Evolutionary conservation across 1,140 invertebrate genomes (phyloP), one percentile per base, ranked within the genome.

Genomic region (Brachionus sp.): DNA sequence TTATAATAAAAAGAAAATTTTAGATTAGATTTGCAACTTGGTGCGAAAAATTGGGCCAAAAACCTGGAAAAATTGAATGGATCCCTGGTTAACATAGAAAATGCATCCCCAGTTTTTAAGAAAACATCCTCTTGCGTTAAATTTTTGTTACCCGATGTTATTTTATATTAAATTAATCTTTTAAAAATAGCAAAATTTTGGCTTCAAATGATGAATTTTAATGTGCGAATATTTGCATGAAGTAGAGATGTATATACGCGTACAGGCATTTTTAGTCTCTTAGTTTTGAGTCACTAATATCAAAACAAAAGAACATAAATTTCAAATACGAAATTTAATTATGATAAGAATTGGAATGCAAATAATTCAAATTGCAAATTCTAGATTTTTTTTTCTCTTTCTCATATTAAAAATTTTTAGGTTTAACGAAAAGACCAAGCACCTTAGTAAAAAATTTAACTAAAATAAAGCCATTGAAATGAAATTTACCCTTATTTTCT

Each of bases 311-410:
- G 13, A 66, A 33, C 12, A 66, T n/a, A 33, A 33, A 66, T 66
- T 66, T 66, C 3, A 33, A 70, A 70, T 70, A 70, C 66, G 66
- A 70, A 70, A 70, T 70, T 70, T 70, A 70, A 70, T 70, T 70
- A 70, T 70, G 66, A 70, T 37, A 33, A 70, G 35, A 37, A 39
- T 70, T 70, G 33, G 66, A 37, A 35, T 33, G 33, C 25, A 35
- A 64, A 64, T 16, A 66, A 29, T 66, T 37, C 25, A 66, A 70
- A 70, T 70, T 39, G 66, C n/a, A 70, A 70, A 39, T 70, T 37
- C 29, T 66, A 5, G 13, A 23, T 23, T 66, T 42, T 70, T 33
- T 29, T 53, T 16, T 70, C 29, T 70, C 37, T 70, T n/a, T 68
- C 33, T 35, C 25, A 16, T 19, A 16, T 33, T 12, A 35, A 66